phyloP scores from a whole-genome alignment of 2,888 invertebrate genomes.

The Ceratothoa steindachneri region DNA sequence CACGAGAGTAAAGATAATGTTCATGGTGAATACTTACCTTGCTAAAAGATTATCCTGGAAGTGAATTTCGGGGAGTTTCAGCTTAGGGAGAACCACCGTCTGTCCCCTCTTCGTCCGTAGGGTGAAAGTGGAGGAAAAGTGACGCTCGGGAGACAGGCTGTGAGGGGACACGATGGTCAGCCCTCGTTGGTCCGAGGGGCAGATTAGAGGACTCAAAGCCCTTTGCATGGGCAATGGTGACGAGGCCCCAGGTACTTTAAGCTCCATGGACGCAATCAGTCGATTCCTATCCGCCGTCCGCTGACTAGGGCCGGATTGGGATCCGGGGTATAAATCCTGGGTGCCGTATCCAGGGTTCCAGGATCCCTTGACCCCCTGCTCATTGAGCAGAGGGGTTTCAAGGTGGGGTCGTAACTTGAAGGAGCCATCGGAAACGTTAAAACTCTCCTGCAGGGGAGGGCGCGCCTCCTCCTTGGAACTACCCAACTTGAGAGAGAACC shows the following conservation, averaged over 20 bases:
- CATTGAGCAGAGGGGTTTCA: no score
- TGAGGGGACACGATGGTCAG: constrained; percentile 76
- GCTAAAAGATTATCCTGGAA: no score
- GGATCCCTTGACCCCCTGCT: no score
- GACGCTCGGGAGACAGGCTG: constrained; percentile 67
- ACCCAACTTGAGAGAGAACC: no score
- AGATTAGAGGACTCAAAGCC: constrained; percentile 22
- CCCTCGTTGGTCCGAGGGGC: constrained; percentile 56
- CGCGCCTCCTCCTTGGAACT: no score
- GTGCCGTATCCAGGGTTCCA: no score
- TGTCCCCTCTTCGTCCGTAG: constrained; percentile 65
- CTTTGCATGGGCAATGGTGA: neutral
- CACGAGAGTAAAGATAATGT: neutral
- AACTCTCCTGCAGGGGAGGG: no score
- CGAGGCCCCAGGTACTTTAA: constrained; percentile 33
- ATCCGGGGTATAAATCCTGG: no score
- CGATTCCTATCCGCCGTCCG: constrained; percentile 37
- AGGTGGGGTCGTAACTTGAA: no score
- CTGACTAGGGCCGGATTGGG: constrained; percentile 9
- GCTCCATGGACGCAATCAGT: constrained; percentile 44
- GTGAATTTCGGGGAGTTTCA: constrained; percentile 62
- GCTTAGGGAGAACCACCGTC: constrained; percentile 68
- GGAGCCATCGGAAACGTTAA: no score
- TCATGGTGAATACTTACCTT: constrained; percentile 26
- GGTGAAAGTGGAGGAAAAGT: constrained; percentile 55